These are phyloP conservation scores for Semibalanus balanoides DNA, from an alignment of 1,140 invertebrate species.

Conservation along the genomic window DNA sequence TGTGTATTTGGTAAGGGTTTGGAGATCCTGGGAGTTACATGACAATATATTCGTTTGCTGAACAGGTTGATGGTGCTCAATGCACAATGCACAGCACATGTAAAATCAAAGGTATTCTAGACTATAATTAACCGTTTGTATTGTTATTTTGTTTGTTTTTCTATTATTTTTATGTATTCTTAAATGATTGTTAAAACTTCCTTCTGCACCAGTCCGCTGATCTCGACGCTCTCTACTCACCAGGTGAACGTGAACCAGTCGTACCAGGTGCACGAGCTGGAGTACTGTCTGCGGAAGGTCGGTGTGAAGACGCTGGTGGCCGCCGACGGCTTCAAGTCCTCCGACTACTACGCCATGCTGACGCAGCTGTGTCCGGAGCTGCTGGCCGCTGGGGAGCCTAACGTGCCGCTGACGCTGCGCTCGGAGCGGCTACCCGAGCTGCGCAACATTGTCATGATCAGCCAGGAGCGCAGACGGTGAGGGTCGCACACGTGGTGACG, in stretches of 20 bases:
- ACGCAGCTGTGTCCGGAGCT: neutral
- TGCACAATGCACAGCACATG: too few relatives aligned
- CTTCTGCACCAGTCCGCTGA: too few relatives aligned
- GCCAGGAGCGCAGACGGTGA: neutral
- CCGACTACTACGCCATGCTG: conserved; percentile 13
- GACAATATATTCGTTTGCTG: neutral
- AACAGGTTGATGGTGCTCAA: neutral
- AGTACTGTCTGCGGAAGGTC: conserved; percentile 65
- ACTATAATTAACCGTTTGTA: too few relatives aligned
- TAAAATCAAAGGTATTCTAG: too few relatives aligned
- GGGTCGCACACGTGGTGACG: too few relatives aligned
- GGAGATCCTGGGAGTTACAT: too few relatives aligned
- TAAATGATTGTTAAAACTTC: too few relatives aligned
- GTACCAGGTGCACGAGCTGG: conserved; percentile 57
- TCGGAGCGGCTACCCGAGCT: neutral
- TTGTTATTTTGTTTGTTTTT: too few relatives aligned
- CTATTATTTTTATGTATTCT: too few relatives aligned
- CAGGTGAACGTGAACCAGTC: conserved; percentile 48
- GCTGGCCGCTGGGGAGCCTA: neutral
- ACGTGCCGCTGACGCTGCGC: neutral
- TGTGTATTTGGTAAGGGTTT: too few relatives aligned
- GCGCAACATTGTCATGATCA: neutral
- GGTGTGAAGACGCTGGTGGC: conserved; percentile 53
- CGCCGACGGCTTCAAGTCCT: conserved; percentile 43
- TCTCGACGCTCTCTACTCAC: too few relatives aligned